A percentile compares a stretch with the other conserved stretches of the same genome.
phyloP scores from a whole-genome alignment of 2,113 vertebrate species.

The Thamnophis sirtalis region DNA sequence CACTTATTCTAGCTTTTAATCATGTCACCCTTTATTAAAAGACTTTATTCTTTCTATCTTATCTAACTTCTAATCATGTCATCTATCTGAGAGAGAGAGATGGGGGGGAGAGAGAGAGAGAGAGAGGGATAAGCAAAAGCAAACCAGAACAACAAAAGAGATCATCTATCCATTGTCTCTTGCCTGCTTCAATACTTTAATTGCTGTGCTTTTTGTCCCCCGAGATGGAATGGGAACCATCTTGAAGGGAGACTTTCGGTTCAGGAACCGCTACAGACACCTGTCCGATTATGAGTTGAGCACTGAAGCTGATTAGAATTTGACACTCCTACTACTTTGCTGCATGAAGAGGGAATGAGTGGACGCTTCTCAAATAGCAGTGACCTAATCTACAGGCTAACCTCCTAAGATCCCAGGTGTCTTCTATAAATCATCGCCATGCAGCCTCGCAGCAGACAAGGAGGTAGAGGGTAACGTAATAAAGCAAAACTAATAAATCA shows the following conservation, averaged over 20 bases:
- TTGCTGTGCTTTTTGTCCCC: too few relatives aligned
- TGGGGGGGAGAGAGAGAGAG: too few relatives aligned
- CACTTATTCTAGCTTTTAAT: too few relatives aligned
- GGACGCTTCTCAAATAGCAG: constrained; percentile 26
- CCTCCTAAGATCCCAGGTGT: constrained; percentile 42
- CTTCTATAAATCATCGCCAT: constrained; percentile 61
- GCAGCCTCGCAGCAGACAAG: constrained; percentile 35
- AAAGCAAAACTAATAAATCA: constrained; percentile 51
- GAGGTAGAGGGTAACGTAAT: constrained; percentile 30
- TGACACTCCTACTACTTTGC: constrained; percentile 34
- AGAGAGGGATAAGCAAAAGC: too few relatives aligned
- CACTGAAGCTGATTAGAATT: constrained; percentile 49
- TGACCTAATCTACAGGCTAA: constrained; percentile 7
- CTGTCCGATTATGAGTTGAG: constrained; percentile 56
- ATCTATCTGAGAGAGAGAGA: too few relatives aligned
- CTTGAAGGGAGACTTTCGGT: constrained; percentile 28
- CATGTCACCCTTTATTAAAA: too few relatives aligned
- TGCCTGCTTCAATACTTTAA: too few relatives aligned
- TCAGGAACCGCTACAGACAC: constrained; percentile 45
- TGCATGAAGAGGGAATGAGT: constrained; percentile 33
- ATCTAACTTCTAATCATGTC: too few relatives aligned
- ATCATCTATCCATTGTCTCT: too few relatives aligned
- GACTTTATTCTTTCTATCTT: too few relatives aligned
- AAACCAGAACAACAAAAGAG: too few relatives aligned
- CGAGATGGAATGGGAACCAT: constrained; percentile 9